phyloP scores from a whole-genome alignment of 2,113 vertebrate genomes.

The Euleptes europaea region DNA sequence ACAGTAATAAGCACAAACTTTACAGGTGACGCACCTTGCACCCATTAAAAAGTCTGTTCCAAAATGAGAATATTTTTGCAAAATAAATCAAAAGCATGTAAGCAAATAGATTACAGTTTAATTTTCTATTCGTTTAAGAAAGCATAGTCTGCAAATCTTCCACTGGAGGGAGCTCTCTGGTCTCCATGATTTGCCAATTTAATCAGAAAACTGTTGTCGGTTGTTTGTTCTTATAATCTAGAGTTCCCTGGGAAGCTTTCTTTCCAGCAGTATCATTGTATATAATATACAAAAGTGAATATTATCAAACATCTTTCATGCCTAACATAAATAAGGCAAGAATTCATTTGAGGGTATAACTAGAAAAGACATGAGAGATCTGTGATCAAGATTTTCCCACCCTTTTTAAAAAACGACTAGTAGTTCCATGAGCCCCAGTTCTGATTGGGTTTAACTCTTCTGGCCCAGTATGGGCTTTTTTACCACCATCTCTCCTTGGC shows the following conservation, averaged over 20 bases:
- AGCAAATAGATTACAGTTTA: background rate
- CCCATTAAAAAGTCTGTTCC: background rate
- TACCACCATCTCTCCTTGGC: too few species aligned
- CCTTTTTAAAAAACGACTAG: background rate
- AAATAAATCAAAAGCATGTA: slow-evolving; percentile 18
- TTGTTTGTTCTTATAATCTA: background rate
- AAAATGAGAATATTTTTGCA: slow-evolving; percentile 6
- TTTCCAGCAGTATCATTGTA: slow-evolving; percentile 4
- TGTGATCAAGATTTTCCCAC: background rate
- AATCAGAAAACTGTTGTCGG: slow-evolving; percentile 2
- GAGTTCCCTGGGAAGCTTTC: slow-evolving; percentile 13
- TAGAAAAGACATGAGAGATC: background rate
- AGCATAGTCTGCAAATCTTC: slow-evolving; percentile 42
- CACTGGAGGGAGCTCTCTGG: slow-evolving; percentile 66
- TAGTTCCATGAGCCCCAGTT: too few species aligned
- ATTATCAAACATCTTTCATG: background rate
- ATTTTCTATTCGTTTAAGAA: slow-evolving; percentile 22
- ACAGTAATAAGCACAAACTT: too few species aligned
- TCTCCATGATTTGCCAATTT: background rate
- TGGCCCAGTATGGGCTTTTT: too few species aligned
- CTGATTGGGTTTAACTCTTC: too few species aligned
- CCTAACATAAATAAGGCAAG: background rate
- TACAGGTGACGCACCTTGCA: background rate
- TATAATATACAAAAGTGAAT: slow-evolving; percentile 13
- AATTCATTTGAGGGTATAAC: background rate